Percentiles rank a stretch among this genome's conserved stretches.
Conservation (phyloP, 2,797 vertebrate genomes). For the Lagodon rhomboides region DNA sequence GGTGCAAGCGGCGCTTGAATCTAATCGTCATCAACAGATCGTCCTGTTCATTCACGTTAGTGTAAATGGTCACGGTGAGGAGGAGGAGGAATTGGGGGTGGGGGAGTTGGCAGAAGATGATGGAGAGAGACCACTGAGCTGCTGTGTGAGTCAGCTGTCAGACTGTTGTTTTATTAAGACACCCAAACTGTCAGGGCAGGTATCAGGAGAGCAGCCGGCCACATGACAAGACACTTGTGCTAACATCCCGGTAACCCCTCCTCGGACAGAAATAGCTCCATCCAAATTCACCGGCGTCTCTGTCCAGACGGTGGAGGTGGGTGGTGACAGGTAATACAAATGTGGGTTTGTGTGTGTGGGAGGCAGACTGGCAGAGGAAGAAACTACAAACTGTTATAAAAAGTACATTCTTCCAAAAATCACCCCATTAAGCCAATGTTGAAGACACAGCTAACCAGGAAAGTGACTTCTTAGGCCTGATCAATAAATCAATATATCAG, state of each 20-base stretch:
- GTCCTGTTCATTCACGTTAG: constrained; percentile 64
- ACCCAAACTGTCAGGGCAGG: constrained; percentile 68
- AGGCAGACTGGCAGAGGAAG: constrained; percentile 12
- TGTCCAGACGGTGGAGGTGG: constrained; percentile 39
- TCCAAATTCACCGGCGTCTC: constrained; percentile 52
- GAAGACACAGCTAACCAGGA: neutral
- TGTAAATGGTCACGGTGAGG: constrained; percentile 50
- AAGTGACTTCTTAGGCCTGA: neutral
- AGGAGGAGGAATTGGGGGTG: neutral
- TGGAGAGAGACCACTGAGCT: constrained; percentile 40
- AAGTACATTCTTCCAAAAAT: constrained; percentile 25
- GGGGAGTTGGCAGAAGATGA: constrained; percentile 36
- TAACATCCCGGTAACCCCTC: constrained; percentile 49
- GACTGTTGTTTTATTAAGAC: constrained; percentile 75
- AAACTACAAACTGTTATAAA: constrained; percentile 5
- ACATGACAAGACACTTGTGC: constrained; percentile 51
- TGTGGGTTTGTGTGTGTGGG: constrained; percentile 17
- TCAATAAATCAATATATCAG: too few species aligned
- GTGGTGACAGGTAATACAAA: constrained; percentile 42
- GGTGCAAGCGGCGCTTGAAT: constrained; percentile 51
- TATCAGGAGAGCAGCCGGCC: constrained; percentile 60
- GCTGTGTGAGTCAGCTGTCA: constrained; percentile 50
- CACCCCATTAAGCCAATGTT: neutral
- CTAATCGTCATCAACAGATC: constrained; percentile 66
- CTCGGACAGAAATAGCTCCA: constrained; percentile 54